These are phyloP conservation scores for Aporophyla nigra DNA, from an alignment of 2,888 invertebrate species.

Conservation along the genomic window DNA sequence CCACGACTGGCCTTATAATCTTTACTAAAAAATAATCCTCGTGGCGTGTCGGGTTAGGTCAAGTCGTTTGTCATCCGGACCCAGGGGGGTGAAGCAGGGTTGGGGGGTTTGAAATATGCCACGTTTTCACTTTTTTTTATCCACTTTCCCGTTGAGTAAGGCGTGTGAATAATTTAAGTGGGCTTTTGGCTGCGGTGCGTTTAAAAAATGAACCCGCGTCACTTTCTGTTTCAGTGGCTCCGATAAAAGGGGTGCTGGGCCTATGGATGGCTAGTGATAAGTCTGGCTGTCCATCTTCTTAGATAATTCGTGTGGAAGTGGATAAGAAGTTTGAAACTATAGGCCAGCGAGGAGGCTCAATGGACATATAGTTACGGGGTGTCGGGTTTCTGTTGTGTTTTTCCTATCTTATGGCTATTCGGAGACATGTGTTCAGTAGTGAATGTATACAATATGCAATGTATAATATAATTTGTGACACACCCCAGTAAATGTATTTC, in stretches of 20 bases:
- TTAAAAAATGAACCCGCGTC: slow-evolving; percentile 76
- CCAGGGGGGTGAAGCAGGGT: slow-evolving; percentile 19
- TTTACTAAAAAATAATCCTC: slow-evolving; percentile 69
- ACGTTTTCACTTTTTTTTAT: slow-evolving; percentile 80
- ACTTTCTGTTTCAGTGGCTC: slow-evolving; percentile 64
- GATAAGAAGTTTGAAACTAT: slow-evolving; percentile 42
- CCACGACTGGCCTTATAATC: slow-evolving; percentile 60
- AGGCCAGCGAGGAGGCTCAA: neutral
- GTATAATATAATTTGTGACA: no score
- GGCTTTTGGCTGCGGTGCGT: slow-evolving; percentile 72
- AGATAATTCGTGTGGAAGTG: slow-evolving; percentile 37
- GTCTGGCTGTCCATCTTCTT: slow-evolving; percentile 39
- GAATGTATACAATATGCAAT: neutral
- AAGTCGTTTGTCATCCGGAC: slow-evolving; percentile 74
- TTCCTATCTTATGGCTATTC: neutral
- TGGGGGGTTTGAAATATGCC: slow-evolving; percentile 71
- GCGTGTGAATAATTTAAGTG: slow-evolving; percentile 82
- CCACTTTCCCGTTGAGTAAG: slow-evolving; percentile 72
- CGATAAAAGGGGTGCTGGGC: slow-evolving; percentile 55
- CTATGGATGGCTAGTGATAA: slow-evolving; percentile 49
- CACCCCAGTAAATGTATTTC: no score
- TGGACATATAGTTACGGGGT: slow-evolving; percentile 3
- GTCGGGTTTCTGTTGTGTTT: neutral
- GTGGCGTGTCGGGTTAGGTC: slow-evolving; percentile 68
- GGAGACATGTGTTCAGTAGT: neutral